Evolutionary conservation across 2,113 vertebrate genomes (phyloP).

Genomic region (Chrysemys picta): DNA sequence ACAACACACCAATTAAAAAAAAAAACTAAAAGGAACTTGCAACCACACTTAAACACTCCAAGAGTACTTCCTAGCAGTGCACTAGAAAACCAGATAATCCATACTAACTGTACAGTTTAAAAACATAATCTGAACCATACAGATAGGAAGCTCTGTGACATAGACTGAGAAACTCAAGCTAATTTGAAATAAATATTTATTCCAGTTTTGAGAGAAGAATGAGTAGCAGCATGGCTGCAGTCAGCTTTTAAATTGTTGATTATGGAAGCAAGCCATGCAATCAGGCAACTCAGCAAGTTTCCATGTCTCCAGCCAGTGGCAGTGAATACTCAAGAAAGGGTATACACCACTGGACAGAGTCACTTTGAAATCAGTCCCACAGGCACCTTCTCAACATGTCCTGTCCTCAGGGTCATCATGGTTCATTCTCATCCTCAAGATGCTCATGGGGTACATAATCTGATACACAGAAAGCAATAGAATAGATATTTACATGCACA

Average conservation of each 20-base stretch:
- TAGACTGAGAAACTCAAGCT: background rate
- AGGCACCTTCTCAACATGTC: background rate
- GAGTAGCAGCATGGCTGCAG: background rate
- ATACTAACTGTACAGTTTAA: background rate
- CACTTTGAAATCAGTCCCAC: background rate
- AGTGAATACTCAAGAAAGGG: background rate
- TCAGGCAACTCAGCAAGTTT: background rate
- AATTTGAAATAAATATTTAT: background rate
- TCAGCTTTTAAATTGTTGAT: background rate
- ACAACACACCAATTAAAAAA: background rate
- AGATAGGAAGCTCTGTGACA: background rate
- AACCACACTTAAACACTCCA: background rate
- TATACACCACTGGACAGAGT: background rate
- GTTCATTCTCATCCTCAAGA: background rate
- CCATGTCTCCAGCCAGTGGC: background rate
- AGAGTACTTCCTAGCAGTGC: background rate
- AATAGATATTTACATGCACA: background rate
- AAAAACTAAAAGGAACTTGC: background rate
- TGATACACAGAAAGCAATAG: background rate
- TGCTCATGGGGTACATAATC: background rate
- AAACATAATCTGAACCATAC: background rate
- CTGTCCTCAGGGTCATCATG: background rate
- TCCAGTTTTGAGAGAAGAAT: background rate
- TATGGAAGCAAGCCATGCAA: background rate
- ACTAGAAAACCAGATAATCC: background rate